These are phyloP conservation scores for Desmodus rotundus DNA, from an alignment of 2,113 vertebrate species.

Conservation along the genomic window DNA sequence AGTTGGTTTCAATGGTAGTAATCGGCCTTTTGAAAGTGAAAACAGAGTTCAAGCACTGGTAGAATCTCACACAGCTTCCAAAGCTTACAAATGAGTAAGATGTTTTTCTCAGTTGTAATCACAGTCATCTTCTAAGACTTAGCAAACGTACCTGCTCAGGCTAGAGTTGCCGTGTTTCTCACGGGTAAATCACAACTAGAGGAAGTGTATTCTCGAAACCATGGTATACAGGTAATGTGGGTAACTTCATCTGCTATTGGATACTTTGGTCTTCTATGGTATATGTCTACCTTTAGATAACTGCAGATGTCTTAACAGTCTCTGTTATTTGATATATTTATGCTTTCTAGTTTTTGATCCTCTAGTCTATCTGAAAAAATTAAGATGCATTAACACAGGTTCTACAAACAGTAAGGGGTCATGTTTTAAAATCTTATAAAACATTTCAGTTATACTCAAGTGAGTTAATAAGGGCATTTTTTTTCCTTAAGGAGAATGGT, in stretches of 20 bases:
- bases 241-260: background rate
- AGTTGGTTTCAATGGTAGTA: background rate
- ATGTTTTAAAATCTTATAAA: background rate
- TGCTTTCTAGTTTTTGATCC: background rate
- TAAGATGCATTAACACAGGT: background rate
- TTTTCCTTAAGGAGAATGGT: background rate
- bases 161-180: background rate
- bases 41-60: background rate
- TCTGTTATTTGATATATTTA: background rate
- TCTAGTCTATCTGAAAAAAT: background rate
- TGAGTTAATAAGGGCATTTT: background rate
- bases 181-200: background rate
- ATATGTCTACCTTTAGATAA: background rate
- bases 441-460: background rate
- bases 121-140: background rate
- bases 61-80: background rate
- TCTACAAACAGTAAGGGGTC: background rate
- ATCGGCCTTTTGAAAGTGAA: background rate
- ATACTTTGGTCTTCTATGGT: too few relatives aligned
- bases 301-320: background rate
- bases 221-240: background rate
- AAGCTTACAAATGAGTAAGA: background rate
- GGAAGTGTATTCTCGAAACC: background rate
- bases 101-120: background rate
- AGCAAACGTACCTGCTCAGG: background rate